A percentile compares a stretch with the other conserved stretches of the same genome.
Conservation (phyloP, 2,797 vertebrate species). For the Todus mexicanus region DNA sequence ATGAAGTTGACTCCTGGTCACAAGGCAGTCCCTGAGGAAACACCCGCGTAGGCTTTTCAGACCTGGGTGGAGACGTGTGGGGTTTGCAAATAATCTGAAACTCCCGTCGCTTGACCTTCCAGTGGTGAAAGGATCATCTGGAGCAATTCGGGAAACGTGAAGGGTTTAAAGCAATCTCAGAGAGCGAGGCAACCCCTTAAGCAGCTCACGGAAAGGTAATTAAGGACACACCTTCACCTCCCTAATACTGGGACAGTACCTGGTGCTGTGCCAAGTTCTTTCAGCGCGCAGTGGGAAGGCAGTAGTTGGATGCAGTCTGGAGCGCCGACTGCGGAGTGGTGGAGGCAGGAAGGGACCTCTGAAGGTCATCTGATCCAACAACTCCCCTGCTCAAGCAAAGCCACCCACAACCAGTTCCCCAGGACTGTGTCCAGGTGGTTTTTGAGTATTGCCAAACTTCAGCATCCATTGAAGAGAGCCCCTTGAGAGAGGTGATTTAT, state of each 20-base stretch:
- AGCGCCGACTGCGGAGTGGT: neutral
- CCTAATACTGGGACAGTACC: neutral
- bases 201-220: neutral
- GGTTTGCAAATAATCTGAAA: neutral
- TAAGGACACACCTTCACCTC: neutral
- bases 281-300: accelerated
- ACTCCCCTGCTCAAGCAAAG: neutral
- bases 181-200: neutral
- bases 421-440: too few relatives aligned
- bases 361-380: neutral
- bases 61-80: too few relatives aligned
- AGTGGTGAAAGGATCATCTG: neutral
- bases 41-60: neutral
- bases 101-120: neutral
- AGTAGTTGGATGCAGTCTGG: neutral
- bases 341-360: neutral
- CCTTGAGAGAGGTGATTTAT: neutral
- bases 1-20: neutral
- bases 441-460: neutral
- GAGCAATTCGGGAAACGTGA: neutral
- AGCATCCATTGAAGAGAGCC: neutral
- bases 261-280: neutral
- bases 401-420: neutral
- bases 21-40: neutral
- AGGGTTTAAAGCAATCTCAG: neutral